Base-by-base conservation (phyloP, 2,888 invertebrate genomes). In the Hesperia comma region DNA sequence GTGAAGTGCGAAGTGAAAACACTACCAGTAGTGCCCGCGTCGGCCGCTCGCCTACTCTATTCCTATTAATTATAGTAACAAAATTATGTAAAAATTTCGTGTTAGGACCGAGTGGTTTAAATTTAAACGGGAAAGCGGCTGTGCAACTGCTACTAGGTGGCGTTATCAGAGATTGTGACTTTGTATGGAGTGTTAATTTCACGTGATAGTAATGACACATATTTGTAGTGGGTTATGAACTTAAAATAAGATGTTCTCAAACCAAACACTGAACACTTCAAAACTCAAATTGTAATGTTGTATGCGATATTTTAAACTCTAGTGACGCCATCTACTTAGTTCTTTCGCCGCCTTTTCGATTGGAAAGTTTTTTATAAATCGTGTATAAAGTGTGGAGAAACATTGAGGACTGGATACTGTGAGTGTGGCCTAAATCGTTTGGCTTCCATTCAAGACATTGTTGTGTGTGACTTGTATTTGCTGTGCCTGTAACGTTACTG, bases 11-110 rank as follows among this genome's bases (percentile, higher is more conserved):
- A 49, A 49, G 49, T 49, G 49, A 7, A 17, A 46, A 49, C 49
- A 49, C 49, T 49, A 19, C 15, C 72, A 70, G 72, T 71, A 66
- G 54, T 66, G 60, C 54, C 19, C n/a, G 56, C 56, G 49, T 63
- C 63, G 57, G 40, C 40, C 74, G 72, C 74, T 72, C 78, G 77
- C 78, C 80, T 76, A 78, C 84, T 89, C 17, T 75, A 78, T 85
- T 89, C 88, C 88, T 89, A 88, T 81, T 89, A 88, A 87, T 85
- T 77, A 79, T 86, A 85, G 82, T 84, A 56, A 67, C 67, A 49
- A 67, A 67, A 67, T 61, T 61, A 61, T 61, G 46, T 67, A 43
- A 61, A 51, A 60, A 66, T 54, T 21, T 46, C 60, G 66, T 60
- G 53, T 66, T 54, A 60, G 66, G 66, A 60, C 60, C 10, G 51